A percentile compares a stretch with the other conserved stretches of the same genome.
Conservation (phyloP, 2,797 vertebrate genomes). For the Arctocebus calabarensis region DNA sequence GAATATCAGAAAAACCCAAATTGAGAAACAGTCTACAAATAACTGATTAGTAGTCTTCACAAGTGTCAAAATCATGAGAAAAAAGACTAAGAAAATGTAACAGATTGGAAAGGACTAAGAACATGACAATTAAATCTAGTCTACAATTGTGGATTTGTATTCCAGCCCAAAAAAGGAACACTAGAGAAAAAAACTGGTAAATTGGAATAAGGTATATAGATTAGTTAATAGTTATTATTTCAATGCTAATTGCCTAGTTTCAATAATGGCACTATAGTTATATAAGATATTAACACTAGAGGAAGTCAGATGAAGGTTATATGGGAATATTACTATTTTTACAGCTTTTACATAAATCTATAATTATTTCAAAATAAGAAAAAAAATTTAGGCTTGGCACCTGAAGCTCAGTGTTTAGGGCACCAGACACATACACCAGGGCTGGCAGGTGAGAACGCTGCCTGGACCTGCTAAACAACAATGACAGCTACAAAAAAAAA, state of each 20-base stretch:
- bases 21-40: background rate
- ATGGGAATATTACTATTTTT: constrained; percentile 13
- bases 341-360: constrained; percentile 2
- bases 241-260: constrained; percentile 22
- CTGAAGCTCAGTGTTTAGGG: no score
- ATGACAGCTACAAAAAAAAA: no score
- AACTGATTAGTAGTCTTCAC: background rate
- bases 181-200: background rate
- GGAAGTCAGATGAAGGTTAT: background rate
- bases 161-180: background rate
- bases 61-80: background rate
- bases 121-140: background rate
- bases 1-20: constrained; percentile 8
- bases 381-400: no score
- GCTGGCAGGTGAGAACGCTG: no score
- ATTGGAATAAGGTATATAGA: background rate
- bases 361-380: constrained; percentile 48
- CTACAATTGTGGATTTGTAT: background rate
- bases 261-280: background rate
- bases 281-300: background rate
- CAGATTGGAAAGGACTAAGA: background rate
- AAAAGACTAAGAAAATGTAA: background rate
- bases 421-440: no score
- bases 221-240: constrained; percentile 13
- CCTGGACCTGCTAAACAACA: no score